These are phyloP conservation scores for Andricus quercusramuli DNA, from an alignment of 2,888 invertebrate species.

Conservation along the genomic window DNA sequence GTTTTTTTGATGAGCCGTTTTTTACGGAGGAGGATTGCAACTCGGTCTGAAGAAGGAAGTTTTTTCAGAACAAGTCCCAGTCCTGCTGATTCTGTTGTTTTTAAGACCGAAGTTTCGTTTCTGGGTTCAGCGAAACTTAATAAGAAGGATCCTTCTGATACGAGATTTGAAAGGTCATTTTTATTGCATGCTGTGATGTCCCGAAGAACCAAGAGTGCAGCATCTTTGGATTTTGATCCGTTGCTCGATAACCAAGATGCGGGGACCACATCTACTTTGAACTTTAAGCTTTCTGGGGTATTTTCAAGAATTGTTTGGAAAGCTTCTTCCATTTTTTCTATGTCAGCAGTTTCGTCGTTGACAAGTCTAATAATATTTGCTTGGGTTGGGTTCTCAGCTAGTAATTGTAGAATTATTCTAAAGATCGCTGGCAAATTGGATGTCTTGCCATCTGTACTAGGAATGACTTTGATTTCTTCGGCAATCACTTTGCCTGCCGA, in stretches of 20 bases:
- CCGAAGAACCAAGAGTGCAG: background rate
- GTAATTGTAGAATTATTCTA: background rate
- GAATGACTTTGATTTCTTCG: background rate
- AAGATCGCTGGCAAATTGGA: background rate
- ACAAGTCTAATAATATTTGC: background rate
- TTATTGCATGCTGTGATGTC: background rate
- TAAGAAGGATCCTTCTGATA: conserved; percentile 36
- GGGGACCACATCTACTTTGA: background rate
- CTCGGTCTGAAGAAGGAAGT: background rate
- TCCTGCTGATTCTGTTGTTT: conserved; percentile 25
- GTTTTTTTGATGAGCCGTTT: conserved; percentile 19
- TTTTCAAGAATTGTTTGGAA: conserved; percentile 4
- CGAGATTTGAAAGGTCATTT: background rate
- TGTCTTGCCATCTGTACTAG: background rate
- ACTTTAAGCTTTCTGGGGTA: background rate
- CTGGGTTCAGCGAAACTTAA: conserved; percentile 24
- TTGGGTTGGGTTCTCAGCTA: background rate
- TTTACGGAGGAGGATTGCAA: conserved; percentile 40
- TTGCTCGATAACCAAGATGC: background rate
- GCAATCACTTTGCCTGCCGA: background rate
- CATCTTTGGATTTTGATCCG: background rate
- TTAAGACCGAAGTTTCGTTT: conserved; percentile 18
- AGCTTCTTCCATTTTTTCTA: background rate
- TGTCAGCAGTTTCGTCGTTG: background rate
- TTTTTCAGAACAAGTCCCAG: conserved; percentile 37